phyloP scores from a whole-genome alignment of 2,888 invertebrate genomes.

The Drosophila mimica region DNA sequence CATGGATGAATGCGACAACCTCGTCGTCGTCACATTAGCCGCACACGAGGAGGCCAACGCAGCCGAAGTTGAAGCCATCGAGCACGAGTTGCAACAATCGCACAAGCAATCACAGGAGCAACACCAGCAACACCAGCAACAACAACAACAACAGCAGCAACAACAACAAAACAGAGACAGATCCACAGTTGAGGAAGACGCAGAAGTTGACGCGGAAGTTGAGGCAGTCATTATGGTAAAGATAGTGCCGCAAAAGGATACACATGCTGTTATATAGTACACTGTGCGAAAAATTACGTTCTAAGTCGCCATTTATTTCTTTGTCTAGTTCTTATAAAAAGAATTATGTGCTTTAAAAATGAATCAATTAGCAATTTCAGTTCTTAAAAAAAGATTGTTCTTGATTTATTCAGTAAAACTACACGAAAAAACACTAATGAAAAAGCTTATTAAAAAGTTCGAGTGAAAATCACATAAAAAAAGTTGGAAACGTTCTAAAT shows the following conservation, averaged over 20 bases:
- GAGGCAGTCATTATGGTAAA: slow-evolving; percentile 76
- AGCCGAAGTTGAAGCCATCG: slow-evolving; percentile 39
- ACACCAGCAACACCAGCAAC: slow-evolving; percentile 12
- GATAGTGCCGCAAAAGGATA: slow-evolving; percentile 6
- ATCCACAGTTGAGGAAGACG: slow-evolving; percentile 55
- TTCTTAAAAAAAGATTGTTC: background rate
- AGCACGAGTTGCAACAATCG: slow-evolving; percentile 43
- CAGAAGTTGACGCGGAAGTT: slow-evolving; percentile 74
- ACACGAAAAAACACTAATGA: background rate
- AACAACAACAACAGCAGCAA: slow-evolving; percentile 16
- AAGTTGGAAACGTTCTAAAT: background rate
- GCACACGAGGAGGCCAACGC: slow-evolving; percentile 73
- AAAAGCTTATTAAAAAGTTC: background rate
- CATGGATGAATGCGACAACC: slow-evolving; percentile 86
- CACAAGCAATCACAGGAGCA: slow-evolving; percentile 36
- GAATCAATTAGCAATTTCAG: background rate
- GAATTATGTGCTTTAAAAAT: background rate
- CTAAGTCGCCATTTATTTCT: background rate
- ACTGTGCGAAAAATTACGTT: slow-evolving; percentile 6
- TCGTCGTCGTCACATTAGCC: slow-evolving; percentile 84
- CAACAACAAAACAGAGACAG: slow-evolving; percentile 10
- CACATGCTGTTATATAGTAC: slow-evolving; percentile 10
- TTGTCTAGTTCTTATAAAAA: background rate
- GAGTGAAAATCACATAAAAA: background rate
- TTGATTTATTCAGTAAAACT: background rate